Percentiles rank a stretch among this genome's conserved stretches.
Evolutionary conservation across 2,888 invertebrate species (phyloP).

Genomic region (Ophion ventricosus): DNA sequence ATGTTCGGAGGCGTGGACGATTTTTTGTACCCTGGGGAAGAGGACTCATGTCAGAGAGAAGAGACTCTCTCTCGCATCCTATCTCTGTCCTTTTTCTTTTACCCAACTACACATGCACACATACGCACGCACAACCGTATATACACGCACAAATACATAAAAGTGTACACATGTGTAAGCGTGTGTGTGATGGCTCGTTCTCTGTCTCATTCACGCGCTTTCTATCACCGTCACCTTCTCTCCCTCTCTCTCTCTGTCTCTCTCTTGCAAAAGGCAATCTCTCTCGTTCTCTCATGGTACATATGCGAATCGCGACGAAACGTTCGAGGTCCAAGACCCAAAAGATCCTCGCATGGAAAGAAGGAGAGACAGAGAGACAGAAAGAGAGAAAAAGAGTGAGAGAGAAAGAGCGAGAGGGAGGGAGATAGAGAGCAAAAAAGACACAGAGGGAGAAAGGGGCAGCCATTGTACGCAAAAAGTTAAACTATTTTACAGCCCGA

Average conservation of each 20-base stretch:
- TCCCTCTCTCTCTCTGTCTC: conserved; percentile 3
- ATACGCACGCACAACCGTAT: background rate
- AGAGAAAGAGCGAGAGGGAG: conserved; percentile 17
- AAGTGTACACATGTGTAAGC: background rate
- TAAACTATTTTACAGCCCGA: conserved; percentile 79
- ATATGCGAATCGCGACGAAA: conserved; percentile 26
- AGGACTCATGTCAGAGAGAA: conserved; percentile 39
- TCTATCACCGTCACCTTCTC: background rate
- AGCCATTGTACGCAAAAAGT: conserved; percentile 79
- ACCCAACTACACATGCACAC: conserved; percentile 61
- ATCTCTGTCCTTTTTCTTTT: conserved; percentile 65
- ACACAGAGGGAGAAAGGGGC: conserved; percentile 57
- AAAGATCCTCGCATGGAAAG: conserved; percentile 19
- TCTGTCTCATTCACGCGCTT: conserved; percentile 43
- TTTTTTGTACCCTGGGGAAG: conserved; percentile 74
- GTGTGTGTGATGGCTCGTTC: background rate
- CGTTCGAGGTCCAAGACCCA: conserved; percentile 25
- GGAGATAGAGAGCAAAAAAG: too few relatives aligned
- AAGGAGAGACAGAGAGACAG: conserved; percentile 10
- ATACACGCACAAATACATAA: background rate
- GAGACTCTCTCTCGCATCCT: conserved; percentile 32
- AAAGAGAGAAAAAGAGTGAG: background rate
- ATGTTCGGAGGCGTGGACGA: conserved; percentile 80
- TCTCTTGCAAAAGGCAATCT: background rate
- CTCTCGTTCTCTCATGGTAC: background rate